phyloP scores from a whole-genome alignment of 2,797 vertebrate species.

The Okamejei kenojei region DNA sequence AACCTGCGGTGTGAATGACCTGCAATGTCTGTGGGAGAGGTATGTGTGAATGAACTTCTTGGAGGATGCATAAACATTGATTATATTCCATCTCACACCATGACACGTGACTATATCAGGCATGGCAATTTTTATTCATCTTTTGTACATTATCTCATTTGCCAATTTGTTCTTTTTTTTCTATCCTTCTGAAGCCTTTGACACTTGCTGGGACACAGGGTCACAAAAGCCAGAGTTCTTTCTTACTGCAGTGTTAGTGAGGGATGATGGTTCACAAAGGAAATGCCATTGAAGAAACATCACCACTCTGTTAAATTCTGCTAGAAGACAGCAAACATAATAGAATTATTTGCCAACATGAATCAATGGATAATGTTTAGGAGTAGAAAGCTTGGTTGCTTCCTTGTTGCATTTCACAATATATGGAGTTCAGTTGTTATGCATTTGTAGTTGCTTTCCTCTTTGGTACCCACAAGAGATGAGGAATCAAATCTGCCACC shows the following conservation, averaged over 20 bases:
- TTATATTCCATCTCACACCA: too few species aligned
- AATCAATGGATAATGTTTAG: neutral
- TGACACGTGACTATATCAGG: too few species aligned
- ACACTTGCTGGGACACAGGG: neutral
- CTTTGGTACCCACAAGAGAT: neutral
- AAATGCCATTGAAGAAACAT: neutral
- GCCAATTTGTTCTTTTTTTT: neutral
- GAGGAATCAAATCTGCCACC: neutral
- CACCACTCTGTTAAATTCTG: neutral
- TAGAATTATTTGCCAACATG: neutral
- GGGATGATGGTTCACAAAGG: neutral
- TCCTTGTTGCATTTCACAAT: neutral
- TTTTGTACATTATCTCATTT: neutral
- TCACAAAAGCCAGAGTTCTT: neutral
- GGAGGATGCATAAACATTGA: too few species aligned
- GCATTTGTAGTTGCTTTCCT: neutral
- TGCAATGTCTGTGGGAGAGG: too few species aligned
- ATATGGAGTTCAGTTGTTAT: neutral
- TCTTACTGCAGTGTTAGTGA: neutral
- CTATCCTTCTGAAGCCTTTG: neutral
- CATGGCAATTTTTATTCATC: neutral
- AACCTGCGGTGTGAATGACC: too few species aligned
- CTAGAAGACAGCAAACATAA: too few species aligned
- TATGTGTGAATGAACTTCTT: too few species aligned
- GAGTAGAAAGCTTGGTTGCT: neutral